Percentiles rank a stretch among this genome's conserved stretches.
Evolutionary conservation across 2,113 vertebrate genomes (phyloP).

Genomic region (Zosterops lateralis): DNA sequence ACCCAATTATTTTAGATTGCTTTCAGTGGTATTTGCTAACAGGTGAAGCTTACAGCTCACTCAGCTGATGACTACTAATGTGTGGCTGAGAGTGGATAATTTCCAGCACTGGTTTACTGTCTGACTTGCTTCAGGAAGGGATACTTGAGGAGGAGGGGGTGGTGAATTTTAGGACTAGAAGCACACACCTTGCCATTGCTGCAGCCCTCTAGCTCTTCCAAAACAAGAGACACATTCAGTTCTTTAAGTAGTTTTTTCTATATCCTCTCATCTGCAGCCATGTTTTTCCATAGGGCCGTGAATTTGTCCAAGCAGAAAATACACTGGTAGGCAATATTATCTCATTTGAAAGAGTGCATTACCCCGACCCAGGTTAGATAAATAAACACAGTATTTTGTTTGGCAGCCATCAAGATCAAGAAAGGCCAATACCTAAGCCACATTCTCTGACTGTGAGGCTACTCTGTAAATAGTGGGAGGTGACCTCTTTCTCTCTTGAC

Average conservation of each 20-base stretch:
- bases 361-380: background rate
- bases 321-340: background rate
- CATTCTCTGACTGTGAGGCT: background rate
- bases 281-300: background rate
- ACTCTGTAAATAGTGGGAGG: background rate
- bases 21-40: background rate
- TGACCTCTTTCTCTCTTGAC: background rate
- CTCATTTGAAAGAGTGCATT: background rate
- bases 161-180: background rate
- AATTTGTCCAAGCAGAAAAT: background rate
- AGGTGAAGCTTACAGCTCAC: background rate
- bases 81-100: background rate
- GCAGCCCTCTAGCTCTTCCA: background rate
- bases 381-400: background rate
- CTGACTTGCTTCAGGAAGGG: background rate
- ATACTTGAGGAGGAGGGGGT: background rate
- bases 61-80: background rate
- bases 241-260: background rate
- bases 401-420: background rate
- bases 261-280: background rate
- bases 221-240: background rate
- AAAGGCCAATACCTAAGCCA: background rate
- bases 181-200: background rate
- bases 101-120: background rate
- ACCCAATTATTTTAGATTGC: background rate